Conservation (phyloP, 2,888 invertebrate genomes). For the Athalia rosae region DNA sequence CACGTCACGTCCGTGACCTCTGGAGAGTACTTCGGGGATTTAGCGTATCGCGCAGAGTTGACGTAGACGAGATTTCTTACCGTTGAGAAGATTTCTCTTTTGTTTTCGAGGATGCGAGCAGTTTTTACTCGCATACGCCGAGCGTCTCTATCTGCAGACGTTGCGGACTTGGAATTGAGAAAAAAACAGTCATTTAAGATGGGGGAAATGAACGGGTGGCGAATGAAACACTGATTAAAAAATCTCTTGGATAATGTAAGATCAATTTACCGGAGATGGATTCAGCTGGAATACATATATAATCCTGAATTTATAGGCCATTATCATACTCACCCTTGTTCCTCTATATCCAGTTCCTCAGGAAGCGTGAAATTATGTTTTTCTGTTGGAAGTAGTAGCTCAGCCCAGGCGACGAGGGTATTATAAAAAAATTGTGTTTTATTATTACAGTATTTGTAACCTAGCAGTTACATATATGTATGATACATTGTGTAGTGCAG, state of each 20-base stretch:
- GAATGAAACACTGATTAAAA: too few species aligned
- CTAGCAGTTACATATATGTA: slow-evolving; percentile 59
- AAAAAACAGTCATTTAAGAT: too few species aligned
- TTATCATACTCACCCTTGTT: slow-evolving; percentile 3
- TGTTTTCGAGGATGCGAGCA: too few species aligned
- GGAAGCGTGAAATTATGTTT: slow-evolving; percentile 10
- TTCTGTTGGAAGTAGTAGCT: neutral
- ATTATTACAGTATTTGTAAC: slow-evolving; percentile 62
- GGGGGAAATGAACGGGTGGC: too few species aligned
- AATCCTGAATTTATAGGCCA: neutral
- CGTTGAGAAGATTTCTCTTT: neutral
- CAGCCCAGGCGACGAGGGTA: neutral
- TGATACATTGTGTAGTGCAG: slow-evolving; percentile 47
- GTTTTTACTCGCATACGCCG: too few species aligned
- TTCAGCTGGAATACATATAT: too few species aligned
- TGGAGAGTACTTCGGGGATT: slow-evolving; percentile 19
- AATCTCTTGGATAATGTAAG: too few species aligned
- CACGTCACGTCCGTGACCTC: slow-evolving; percentile 12
- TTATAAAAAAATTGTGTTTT: slow-evolving; percentile 63
- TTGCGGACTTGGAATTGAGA: too few species aligned
- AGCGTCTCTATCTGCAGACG: too few species aligned
- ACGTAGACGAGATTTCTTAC: neutral
- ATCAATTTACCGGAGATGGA: too few species aligned
- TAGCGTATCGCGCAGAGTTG: neutral
- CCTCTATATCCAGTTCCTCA: neutral